Evolutionary conservation across 2,797 vertebrate species (phyloP).

Genomic region (Myotis daubentonii): DNA sequence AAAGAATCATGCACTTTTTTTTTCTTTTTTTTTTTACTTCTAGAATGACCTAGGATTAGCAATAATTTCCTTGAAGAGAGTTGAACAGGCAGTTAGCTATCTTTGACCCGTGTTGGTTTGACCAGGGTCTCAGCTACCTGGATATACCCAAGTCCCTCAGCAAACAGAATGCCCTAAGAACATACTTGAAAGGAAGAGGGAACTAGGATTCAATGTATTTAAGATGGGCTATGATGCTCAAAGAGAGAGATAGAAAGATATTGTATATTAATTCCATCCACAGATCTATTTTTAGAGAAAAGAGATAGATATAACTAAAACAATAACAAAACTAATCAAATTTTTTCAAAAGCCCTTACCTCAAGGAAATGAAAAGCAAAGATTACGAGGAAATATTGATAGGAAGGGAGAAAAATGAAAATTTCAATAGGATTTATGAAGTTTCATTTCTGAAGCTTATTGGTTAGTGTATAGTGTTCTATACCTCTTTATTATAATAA

Average conservation of each 20-base stretch:
- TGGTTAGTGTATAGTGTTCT: background rate
- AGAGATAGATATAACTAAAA: background rate
- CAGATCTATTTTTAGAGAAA: background rate
- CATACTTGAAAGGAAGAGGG: background rate
- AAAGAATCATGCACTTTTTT: background rate
- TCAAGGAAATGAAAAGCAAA: constrained; percentile 49
- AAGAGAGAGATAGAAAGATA: background rate
- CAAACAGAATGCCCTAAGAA: background rate
- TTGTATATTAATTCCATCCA: background rate
- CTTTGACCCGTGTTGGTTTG: background rate
- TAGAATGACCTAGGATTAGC: background rate
- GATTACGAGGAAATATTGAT: background rate
- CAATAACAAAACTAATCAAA: background rate
- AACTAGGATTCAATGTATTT: background rate
- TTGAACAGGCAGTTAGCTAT: background rate
- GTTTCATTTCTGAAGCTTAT: constrained; percentile 39
- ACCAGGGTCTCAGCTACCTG: background rate
- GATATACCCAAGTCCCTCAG: background rate
- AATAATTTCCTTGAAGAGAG: background rate
- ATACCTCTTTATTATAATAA: background rate
- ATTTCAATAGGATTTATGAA: background rate
- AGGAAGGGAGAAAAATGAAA: constrained; percentile 7
- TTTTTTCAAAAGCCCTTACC: background rate
- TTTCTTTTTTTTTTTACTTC: background rate
- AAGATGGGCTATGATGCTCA: background rate